Base-by-base conservation (phyloP, 2,113 vertebrate species). In the Colinus virginianus region DNA sequence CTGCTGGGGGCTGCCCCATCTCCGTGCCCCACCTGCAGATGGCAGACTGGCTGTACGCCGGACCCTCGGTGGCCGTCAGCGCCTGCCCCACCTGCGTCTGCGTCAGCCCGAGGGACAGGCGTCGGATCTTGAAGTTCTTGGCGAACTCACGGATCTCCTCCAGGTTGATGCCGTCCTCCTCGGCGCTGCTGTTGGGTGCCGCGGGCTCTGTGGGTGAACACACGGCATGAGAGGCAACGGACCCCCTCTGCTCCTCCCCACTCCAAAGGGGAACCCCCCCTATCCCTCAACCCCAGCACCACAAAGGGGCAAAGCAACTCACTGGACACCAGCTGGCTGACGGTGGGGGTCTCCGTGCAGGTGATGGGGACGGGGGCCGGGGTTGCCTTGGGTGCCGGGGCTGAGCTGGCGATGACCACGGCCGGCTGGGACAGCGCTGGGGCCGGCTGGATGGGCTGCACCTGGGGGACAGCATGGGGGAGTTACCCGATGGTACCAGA, bases 51-150 rank as follows among this genome's bases (percentile, higher is more conserved):
- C 99, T 99, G 97, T 99, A 99, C 13, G 99, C 99, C 0, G 99
- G 99, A 13, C 99, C 99, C 94, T 99, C 99, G 1, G 99, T 99
- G 3, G 99, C 99, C 6, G 99, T 99, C 77, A 99, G 97, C 16
- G 99, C 99, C 93, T 99, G 99, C 8, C 99, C 99, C 93, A 99
- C 99, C 98, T 99, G 99, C 6, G 99, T 99, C 98, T 99, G 99
- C 0, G 99, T 99, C 66, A 99, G 98, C 32, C 99, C 99, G 51
- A 99, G 96, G 32, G 99, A 99, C 45, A 99, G 97, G 71, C 99
- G 98, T 1, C 99, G 98, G 89, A 99, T 99, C 97, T 99, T 99
- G 96, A 99, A 99, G 95, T 99, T 99, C 98, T 99, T 99, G 95
- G 99, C 99, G 95, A 99, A 99, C 96, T 99, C 99, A 25, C 99